A percentile compares a stretch with the other conserved stretches of the same genome.
phyloP scores from a whole-genome alignment of 2,888 invertebrate genomes.

The Pammene fasciana region DNA sequence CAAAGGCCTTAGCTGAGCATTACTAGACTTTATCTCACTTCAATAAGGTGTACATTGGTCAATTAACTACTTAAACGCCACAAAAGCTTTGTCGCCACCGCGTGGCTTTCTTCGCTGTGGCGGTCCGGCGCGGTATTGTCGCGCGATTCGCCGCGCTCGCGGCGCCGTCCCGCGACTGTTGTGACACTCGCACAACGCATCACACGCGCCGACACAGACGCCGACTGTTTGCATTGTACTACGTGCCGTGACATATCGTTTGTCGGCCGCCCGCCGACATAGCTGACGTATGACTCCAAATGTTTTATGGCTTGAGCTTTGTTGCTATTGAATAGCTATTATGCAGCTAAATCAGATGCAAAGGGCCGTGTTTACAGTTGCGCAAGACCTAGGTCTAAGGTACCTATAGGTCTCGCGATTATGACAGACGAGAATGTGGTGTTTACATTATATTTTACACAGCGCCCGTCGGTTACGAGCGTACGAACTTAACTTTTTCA shows the following conservation, averaged over 20 bases:
- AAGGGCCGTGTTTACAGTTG: constrained; percentile 67
- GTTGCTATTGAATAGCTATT: constrained; percentile 60
- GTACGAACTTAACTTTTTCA: too few species aligned
- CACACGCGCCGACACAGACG: constrained; percentile 74
- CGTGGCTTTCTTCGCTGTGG: constrained; percentile 59
- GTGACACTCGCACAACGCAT: constrained; percentile 68
- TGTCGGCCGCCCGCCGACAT: constrained; percentile 64
- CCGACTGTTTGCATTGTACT: constrained; percentile 81
- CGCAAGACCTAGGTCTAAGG: constrained; percentile 50
- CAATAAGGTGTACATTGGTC: neutral
- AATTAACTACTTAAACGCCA: constrained; percentile 31
- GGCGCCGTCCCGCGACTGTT: constrained; percentile 60
- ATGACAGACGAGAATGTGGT: neutral
- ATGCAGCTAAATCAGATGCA: constrained; percentile 51
- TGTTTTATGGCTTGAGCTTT: constrained; percentile 69
- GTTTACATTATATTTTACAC: too few species aligned
- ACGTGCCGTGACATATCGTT: constrained; percentile 80
- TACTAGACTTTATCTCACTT: neutral
- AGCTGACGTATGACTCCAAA: constrained; percentile 56
- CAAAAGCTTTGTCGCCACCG: constrained; percentile 69
- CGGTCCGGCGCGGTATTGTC: constrained; percentile 65
- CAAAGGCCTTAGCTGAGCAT: neutral
- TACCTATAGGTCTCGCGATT: neutral
- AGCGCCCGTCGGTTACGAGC: too few species aligned
- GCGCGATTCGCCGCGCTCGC: constrained; percentile 75